Evolutionary conservation across 1,140 invertebrate genomes (phyloP), one percentile per base, ranked within the genome.

Genomic region (Lysiphlebus fabarum): DNA sequence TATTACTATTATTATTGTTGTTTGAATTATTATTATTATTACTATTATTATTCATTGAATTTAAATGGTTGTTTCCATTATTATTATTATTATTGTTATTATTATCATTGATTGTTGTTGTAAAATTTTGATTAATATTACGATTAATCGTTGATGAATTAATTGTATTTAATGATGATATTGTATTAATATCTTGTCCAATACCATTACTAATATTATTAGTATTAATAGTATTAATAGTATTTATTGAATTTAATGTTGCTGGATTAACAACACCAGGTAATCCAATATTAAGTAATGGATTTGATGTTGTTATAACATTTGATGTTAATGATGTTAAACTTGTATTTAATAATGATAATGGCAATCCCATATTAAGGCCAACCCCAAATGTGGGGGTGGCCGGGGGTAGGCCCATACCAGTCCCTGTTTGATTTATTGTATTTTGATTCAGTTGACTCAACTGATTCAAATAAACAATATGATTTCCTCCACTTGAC

Each of bases 361-460:
- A 69, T 59, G 78, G 78, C 69, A 80, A 70, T 77, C 77, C 78
- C 78, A 80, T 80, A 68, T 80, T 79, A 65, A 80, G 77, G 75
- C 78, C 78, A 66, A 80, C 78, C 78, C 78, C 78, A 73, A 80
- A 79, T 71, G 78, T 73, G 74, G 78, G 78, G 77, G 73, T 73
- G 76, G 78, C 76, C 70, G 77, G 75, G 70, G 77, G 76, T 72
- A 80, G 74, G 73, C 78, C 78, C 78, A 80, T 80, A 75, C 76
- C 76, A 79, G 75, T 79, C 76, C 77, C 78, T 38, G 78, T 72
- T 61, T 73, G 69, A 72, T 77, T 77, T 61, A 80, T 70, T 59
- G 75, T 72, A 73, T 75, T 70, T 62, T 79, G 77, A 78, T 79
- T 80, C 62, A 80, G 67, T 62, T 80, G 78, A 49, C 76, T 78